A percentile compares a stretch with the other conserved stretches of the same genome.
Conservation (phyloP, 2,888 invertebrate species). For the Hedychridium roseum region DNA sequence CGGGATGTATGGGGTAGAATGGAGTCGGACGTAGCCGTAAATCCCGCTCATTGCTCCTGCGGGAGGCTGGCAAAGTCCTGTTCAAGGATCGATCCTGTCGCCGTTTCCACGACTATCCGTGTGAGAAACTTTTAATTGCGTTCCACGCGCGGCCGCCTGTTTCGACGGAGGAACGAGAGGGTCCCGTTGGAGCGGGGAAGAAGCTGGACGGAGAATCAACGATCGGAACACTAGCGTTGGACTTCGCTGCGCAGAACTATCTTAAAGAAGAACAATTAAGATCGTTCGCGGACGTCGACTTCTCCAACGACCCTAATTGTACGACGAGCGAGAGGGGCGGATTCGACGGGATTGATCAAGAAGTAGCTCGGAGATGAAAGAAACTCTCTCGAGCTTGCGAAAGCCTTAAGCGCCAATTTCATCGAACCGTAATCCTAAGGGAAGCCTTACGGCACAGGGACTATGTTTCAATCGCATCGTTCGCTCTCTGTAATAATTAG, state of each 20-base stretch:
- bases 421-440: too few relatives aligned
- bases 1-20: not conserved
- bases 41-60: slow-evolving; percentile 1
- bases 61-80: slow-evolving; percentile 4
- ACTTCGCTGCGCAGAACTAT: slow-evolving; percentile 8
- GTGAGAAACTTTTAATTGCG: slow-evolving; percentile 56
- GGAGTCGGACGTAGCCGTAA: not conserved
- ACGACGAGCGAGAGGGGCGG: not conserved
- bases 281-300: slow-evolving; percentile 5
- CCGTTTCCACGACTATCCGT: slow-evolving; percentile 35
- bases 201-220: slow-evolving; percentile 16
- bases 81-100: slow-evolving; percentile 33
- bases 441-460: too few relatives aligned
- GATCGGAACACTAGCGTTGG: slow-evolving; percentile 1
- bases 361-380: not conserved
- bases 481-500: too few relatives aligned
- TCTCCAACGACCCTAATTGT: too few relatives aligned
- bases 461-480: too few relatives aligned
- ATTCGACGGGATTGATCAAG: too few relatives aligned
- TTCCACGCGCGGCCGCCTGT: slow-evolving; percentile 41
- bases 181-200: slow-evolving; percentile 9
- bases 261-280: slow-evolving; percentile 15
- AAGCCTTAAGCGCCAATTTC: too few relatives aligned
- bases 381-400: too few relatives aligned
- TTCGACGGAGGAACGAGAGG: too few relatives aligned